Evolutionary conservation across 2,797 vertebrate genomes (phyloP).

Genomic region (Glyptemys insculpta): DNA sequence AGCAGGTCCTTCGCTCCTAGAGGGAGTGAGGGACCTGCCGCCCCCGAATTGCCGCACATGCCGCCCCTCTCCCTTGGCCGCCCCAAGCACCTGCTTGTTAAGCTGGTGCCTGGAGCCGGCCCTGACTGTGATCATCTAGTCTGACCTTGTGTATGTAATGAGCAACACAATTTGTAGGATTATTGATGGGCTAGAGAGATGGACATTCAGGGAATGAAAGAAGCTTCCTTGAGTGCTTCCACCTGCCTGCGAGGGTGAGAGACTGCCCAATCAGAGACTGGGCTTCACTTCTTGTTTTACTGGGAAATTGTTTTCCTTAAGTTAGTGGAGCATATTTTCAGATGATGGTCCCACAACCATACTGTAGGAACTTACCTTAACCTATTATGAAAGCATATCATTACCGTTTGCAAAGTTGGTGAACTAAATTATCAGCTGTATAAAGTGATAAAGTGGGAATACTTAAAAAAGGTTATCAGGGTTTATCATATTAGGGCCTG

Average conservation of each 20-base stretch:
- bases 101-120: no score
- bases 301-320: slow-evolving; percentile 47
- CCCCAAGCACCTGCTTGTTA: no score
- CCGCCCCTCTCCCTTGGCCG: no score
- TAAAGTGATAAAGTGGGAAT: not conserved
- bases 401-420: slow-evolving; percentile 19
- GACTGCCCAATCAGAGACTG: slow-evolving; percentile 31
- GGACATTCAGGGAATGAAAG: not conserved
- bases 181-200: not conserved
- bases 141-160: not conserved
- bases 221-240: slow-evolving; percentile 22
- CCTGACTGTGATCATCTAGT: no score
- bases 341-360: not conserved
- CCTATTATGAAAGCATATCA: not conserved
- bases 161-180: not conserved
- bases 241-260: slow-evolving; percentile 32
- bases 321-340: slow-evolving; percentile 14
- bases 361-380: not conserved
- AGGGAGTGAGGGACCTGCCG: no score
- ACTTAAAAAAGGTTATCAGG: not conserved
- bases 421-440: not conserved
- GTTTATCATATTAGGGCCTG: not conserved
- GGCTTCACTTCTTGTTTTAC: slow-evolving; percentile 35
- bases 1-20: no score
- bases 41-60: no score